Base-by-base conservation (phyloP, 2,797 vertebrate genomes). In the Poeciliopsis gracilis region DNA sequence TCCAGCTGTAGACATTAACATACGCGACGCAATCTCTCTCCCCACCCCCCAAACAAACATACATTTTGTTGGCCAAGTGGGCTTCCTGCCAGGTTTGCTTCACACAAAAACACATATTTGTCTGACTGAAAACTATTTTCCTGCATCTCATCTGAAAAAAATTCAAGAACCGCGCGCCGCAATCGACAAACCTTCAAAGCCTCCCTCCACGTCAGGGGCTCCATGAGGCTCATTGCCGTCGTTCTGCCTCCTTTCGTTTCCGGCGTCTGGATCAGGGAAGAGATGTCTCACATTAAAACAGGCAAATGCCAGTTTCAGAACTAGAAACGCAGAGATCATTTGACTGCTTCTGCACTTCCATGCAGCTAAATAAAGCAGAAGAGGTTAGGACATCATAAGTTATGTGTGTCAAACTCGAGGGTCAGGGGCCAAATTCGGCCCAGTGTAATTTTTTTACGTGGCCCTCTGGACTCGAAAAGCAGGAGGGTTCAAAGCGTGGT, bases 241-340 rank as follows among this genome's bases (percentile, higher is more conserved):
- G 30, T 30, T 47, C 23, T 74, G 46, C 77, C 77, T 76, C 73
- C 75, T 15, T 74, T 53, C 70, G 72, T 86, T 71, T 88, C 88
- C 81, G 38, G 47, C 66, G 75, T 72, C 85, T 89, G 77, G 72
- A 77, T 49, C 73, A 80, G 25, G 30, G 30, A 87, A 47, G 47
- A 86, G 30, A 86, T 67, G 46, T 78, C 80, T 75, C 6, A 41
- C n/a, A 25, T 88, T 80, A 81, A 67, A 82, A 80, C 30, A 61
- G 55, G 63, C 28, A 23, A 55, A 9, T 2, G 0, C 2, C 55
- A 12, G 28, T 55, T 25, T 43, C n/a, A 79, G 23, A 78, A 55
- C 13, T 43, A 81, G 11, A 30, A 8, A 77, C 59, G 15, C 38
- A n/a, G 12, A 8, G 20, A 10, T 63, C 1, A 36, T 67, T 67